phyloP scores from a whole-genome alignment of 2,888 invertebrate species.

The Synergus japonicus region DNA sequence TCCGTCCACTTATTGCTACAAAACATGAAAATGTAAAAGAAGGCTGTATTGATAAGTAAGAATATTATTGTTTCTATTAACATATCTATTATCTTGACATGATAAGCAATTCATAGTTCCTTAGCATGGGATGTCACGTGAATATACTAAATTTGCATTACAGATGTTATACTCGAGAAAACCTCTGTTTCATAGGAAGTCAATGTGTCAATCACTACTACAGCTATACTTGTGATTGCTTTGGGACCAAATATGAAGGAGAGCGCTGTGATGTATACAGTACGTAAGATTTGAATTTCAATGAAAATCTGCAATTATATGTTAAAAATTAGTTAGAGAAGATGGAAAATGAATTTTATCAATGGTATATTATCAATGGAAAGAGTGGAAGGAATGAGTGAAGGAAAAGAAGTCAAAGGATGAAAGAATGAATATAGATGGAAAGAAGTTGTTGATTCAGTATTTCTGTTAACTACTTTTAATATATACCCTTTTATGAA shows the following conservation, averaged over 20 bases:
- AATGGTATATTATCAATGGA: no score
- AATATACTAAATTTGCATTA: constrained; percentile 8
- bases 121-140: neutral
- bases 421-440: no score
- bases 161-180: constrained; percentile 87
- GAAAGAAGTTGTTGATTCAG: no score
- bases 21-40: constrained; percentile 94
- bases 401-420: no score
- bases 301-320: neutral
- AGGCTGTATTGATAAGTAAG: constrained; percentile 89
- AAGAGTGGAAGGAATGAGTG: no score
- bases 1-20: constrained; percentile 90
- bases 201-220: constrained; percentile 95
- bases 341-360: no score
- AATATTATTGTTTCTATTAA: neutral
- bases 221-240: constrained; percentile 93
- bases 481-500: no score
- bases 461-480: no score
- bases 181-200: constrained; percentile 92
- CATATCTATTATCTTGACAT: neutral
- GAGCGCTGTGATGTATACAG: constrained; percentile 94
- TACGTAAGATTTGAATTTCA: constrained; percentile 78
- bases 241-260: constrained; percentile 94
- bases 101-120: neutral
- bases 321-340: neutral